Base-by-base conservation (phyloP, 2,888 invertebrate species). In the Lasioglossum zephyrum region DNA sequence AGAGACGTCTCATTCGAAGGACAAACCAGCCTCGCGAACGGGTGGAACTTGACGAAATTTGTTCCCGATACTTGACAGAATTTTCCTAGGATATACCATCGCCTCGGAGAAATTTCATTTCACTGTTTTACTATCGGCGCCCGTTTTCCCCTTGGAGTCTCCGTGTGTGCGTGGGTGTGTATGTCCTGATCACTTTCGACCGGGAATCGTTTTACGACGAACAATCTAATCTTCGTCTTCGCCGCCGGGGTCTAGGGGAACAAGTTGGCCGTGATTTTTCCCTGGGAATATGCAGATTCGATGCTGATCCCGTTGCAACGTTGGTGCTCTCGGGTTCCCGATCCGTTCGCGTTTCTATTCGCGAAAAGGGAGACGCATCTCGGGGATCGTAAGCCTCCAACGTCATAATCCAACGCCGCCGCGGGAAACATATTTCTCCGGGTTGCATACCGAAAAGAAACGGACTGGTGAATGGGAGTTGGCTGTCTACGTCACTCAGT, bases 361-460 rank as follows among this genome's bases (percentile, higher is more conserved):
- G 77, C 66, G 66, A 31, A 41, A 70, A 76, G 73, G 78, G 31
- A 77, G 72, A 77, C 63, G 77, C 73, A 47, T 47, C 77, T 8
- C 47, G 44, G 36, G 70, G 22, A 63, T 79, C 76, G 79, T 75
- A 83, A 82, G 78, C 78, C 60, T 47, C 22, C 60, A 69, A 39
- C 47, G 72, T 47, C 53, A 83, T 86, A 82, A 86, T 81, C 80
- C 73, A 66, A 36, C 77, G 69, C 18, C 18, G 31, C 66, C 72
- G 36, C 53, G 31, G 69, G 63, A 26, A 73, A 78, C 78, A 73
- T 82, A 78, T 87, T 86, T 82, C 80, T 75, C 44, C 49, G 16
- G n/a, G 26, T 22, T 36, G 70, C 77, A 79, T 78, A 74, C 57
- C 60, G 26, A n/a, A 60, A 26, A 53, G 49, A 22, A 53, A 53